Base-by-base conservation (phyloP, 2,113 vertebrate genomes). In the pig (Sus scrofa) region DNA sequence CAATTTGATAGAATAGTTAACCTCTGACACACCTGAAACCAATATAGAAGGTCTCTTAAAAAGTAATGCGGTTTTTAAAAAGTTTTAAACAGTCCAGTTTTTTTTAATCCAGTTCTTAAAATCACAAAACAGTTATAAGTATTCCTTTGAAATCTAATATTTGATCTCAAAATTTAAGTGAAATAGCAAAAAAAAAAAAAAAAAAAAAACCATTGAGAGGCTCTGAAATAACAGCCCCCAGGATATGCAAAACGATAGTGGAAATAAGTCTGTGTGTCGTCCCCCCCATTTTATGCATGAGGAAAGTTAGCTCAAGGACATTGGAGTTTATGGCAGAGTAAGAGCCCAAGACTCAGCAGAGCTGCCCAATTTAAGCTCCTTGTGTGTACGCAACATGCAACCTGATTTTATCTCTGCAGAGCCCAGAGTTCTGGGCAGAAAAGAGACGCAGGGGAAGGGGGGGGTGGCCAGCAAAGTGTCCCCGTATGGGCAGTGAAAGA, bases 1-100 rank as follows among this genome's bases (percentile, higher is more conserved):
- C 7, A 95, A 56, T 74, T 75, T 58, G 56, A 52, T 54, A 75
- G 97, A 96, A 82, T 50, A 70, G 63, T 73, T 91, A 94, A 77
- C 18, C 20, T 93, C 44, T 37, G 34, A 44, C n/a, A 79, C 16
- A 84, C 13, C 9, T 90, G 67, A 73, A 89, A 73, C 84, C 1
- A 2, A 78, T 16, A 62, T 18, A 65, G 44, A 96, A 74, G 3
- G 7, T 85, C 30, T 92, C 88, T 82, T 79, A 62, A 89, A 89
- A 96, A 85, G 52, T 52, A 71, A 60, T 24, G 20, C 34, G 1
- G 56, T 62, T 88, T 84, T 91, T 30, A 19, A 79, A 86, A 68
- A 52, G 19, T 27, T 24, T 20, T 58, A n/a, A 37, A 87, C 83
- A 83, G 68, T 10, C 11, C 22, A 82, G 24, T 82, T 68, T 26